These are phyloP conservation scores for Acropora yongei DNA, from an alignment of 64 coral and sea anemone species.

Conservation along the genomic window DNA sequence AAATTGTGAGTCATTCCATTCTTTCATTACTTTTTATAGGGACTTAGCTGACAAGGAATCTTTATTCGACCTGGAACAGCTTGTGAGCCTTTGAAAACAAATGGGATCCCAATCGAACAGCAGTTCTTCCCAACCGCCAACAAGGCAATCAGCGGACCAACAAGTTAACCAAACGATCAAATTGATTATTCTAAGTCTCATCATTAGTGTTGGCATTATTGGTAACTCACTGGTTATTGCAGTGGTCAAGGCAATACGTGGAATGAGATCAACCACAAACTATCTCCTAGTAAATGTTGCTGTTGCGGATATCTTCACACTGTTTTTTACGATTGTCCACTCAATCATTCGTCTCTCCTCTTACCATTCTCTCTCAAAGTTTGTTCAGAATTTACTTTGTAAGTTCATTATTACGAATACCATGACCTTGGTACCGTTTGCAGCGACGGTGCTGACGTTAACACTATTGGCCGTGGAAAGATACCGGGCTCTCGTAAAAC, in stretches of 20 bases:
- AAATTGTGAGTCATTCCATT: too few relatives aligned
- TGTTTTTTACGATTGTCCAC: constrained; percentile 61
- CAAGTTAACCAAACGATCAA: background rate
- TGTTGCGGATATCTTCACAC: constrained; percentile 57
- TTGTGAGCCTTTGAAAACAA: background rate
- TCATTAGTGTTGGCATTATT: constrained; percentile 45
- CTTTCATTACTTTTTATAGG: too few relatives aligned
- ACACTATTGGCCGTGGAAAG: constrained; percentile 76
- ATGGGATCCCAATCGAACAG: background rate
- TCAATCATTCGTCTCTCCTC: background rate
- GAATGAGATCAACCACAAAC: constrained; percentile 72
- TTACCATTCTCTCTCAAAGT: too few relatives aligned
- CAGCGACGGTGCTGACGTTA: constrained; percentile 58
- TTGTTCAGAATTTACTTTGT: constrained; percentile 46
- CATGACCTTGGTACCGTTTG: constrained; percentile 34
- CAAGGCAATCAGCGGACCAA: background rate
- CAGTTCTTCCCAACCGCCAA: background rate
- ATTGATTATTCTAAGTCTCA: background rate
- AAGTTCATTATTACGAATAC: constrained; percentile 58
- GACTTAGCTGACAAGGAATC: too few relatives aligned
- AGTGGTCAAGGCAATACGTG: constrained; percentile 28
- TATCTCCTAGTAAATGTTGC: constrained; percentile 76
- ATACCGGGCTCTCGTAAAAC: constrained; percentile 73
- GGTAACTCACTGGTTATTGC: constrained; percentile 61
- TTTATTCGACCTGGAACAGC: too few relatives aligned